A percentile compares a stretch with the other conserved stretches of the same genome.
Evolutionary conservation across 1,140 invertebrate species (phyloP).

Genomic region (Popillia japonica): DNA sequence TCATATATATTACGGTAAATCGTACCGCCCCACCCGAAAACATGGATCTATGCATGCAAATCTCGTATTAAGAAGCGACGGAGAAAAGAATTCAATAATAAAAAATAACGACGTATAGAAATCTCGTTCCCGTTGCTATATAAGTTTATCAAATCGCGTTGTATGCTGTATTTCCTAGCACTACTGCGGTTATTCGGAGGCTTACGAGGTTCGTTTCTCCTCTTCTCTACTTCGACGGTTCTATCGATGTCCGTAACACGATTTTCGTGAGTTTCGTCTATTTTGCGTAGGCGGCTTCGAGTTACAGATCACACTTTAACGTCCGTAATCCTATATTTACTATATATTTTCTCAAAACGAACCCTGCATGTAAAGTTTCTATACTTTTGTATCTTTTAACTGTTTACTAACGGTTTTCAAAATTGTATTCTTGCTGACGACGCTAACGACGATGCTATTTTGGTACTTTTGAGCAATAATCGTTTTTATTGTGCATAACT

Average conservation of each 20-base stretch:
- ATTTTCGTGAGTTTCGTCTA: background rate
- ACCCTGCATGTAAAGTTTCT: background rate
- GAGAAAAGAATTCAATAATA: background rate
- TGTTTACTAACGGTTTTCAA: background rate
- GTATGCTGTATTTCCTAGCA: background rate
- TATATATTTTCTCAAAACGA: background rate
- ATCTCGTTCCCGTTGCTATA: background rate
- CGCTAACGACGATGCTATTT: no score
- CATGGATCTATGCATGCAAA: background rate
- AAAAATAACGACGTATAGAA: slow-evolving; percentile 7
- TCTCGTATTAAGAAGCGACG: background rate
- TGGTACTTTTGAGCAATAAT: no score
- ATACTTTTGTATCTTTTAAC: background rate
- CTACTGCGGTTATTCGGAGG: background rate
- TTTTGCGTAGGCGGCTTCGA: background rate
- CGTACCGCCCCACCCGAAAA: background rate
- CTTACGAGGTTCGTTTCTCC: background rate
- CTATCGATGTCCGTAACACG: background rate
- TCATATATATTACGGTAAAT: background rate
- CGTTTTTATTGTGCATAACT: no score
- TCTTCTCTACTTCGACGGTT: background rate
- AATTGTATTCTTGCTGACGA: no score
- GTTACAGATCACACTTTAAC: background rate
- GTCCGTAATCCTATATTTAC: background rate
- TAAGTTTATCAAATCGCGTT: background rate